Evolutionary conservation across 2,888 invertebrate species (phyloP), one percentile per base, ranked within the genome.

Genomic region (Sphaerophoria rueppellii): DNA sequence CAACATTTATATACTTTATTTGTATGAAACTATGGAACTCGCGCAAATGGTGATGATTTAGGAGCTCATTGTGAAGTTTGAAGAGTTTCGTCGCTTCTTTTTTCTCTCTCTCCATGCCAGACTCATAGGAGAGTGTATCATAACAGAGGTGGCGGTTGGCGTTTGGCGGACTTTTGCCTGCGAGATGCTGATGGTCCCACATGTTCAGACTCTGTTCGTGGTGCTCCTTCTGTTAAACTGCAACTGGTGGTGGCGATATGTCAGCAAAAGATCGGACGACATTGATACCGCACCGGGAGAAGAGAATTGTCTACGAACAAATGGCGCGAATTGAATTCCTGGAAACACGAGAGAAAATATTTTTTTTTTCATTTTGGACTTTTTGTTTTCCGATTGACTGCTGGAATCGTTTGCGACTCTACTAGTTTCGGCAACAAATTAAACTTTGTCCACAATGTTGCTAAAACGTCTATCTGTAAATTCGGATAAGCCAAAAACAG

Each of bases 241-340:
- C 7, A 6, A 14, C 35, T 46, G 9, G 24, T 6, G 61, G 4
- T 57, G 14, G 6, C 24, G 34, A 16, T 54, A 85, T 80, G 83
- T 80, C 83, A 80, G 80, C 24, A 43, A 50, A 43, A 76, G 85
- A 85, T 85, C 77, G 81, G 75, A 76, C 81, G 85, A 81, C 77
- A 81, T 76, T 85, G 85, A 85, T 85, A 85, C 57, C 73, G 65
- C 50, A 34, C 52, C 61, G 14, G 69, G 69, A 50, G 57, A 48
- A 75, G 54, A 57, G 35, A 65, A 65, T 14, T 14, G 50, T 50
- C 50, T 3, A 16, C 16, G 43, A 11, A 83, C 79, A 61, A 80
- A 72, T 80, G 72, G 85, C 73, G 85, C 80, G 58, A 85, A 85
- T 85, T 73, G 76, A 69, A 81, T 85, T 85, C 81, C 74, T 55